Conservation (phyloP, 2,888 invertebrate genomes). For the Coleophora deauratella region DNA sequence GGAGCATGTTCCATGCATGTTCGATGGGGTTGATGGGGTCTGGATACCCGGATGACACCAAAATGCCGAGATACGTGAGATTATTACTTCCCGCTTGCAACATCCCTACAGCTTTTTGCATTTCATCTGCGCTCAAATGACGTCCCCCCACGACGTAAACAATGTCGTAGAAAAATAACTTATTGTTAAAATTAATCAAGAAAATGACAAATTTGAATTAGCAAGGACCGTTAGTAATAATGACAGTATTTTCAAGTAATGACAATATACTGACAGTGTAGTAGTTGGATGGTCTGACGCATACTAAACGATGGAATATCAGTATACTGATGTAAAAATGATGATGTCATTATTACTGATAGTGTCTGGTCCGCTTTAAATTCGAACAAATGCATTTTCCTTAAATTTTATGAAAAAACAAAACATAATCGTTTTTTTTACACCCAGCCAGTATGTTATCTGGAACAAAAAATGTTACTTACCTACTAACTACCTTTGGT, state of each 20-base stretch:
- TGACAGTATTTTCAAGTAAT: too few species aligned
- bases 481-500: not conserved
- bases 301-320: too few species aligned
- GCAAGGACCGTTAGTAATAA: too few species aligned
- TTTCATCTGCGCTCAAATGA: not conserved
- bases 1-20: not conserved
- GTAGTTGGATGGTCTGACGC: too few species aligned
- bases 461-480: not conserved
- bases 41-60: not conserved
- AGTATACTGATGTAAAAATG: too few species aligned
- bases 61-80: too few species aligned
- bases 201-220: not conserved
- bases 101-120: not conserved
- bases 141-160: not conserved
- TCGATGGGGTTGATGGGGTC: not conserved
- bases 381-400: not conserved
- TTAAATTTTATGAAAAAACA: not conserved
- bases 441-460: not conserved
- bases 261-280: too few species aligned
- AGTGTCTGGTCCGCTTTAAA: too few species aligned
- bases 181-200: not conserved
- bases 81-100: too few species aligned
- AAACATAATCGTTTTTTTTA: not conserved
- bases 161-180: not conserved
- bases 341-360: too few species aligned